Evolutionary conservation across 2,888 invertebrate genomes (phyloP).

Genomic region (Drosophila trichaetosa): DNA sequence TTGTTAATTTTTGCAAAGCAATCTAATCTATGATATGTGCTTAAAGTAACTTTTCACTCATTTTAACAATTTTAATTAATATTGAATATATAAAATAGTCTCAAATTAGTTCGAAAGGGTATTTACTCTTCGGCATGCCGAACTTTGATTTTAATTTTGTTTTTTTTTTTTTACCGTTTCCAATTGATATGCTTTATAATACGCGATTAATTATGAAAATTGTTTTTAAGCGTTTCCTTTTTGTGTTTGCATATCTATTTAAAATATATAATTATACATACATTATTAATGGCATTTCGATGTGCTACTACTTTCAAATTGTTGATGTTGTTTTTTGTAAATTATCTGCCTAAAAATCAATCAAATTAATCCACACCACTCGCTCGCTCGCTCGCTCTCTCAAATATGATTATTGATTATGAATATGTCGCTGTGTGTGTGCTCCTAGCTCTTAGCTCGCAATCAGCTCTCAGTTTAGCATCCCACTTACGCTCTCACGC

Average conservation of each 20-base stretch:
- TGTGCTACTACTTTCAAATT: slow-evolving; percentile 57
- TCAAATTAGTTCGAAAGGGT: slow-evolving; percentile 11
- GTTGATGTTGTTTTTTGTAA: slow-evolving; percentile 83
- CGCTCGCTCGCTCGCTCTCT: slow-evolving; percentile 16
- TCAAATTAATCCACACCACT: slow-evolving; percentile 34
- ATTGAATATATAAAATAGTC: background rate
- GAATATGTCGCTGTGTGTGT: slow-evolving; percentile 13
- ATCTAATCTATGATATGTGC: background rate
- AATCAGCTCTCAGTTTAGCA: slow-evolving; percentile 26
- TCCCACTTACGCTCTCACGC: slow-evolving; percentile 20
- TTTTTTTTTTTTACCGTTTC: background rate
- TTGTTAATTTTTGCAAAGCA: background rate
- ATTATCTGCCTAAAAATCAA: slow-evolving; percentile 78
- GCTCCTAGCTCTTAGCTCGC: background rate
- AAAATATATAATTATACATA: slow-evolving; percentile 38
- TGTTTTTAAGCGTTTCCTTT: slow-evolving; percentile 3
- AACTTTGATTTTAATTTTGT: background rate
- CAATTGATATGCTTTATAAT: slow-evolving; percentile 9
- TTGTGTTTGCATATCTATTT: slow-evolving; percentile 32
- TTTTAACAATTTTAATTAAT: slow-evolving; percentile 1
- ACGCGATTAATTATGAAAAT: slow-evolving; percentile 2
- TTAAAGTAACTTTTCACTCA: slow-evolving; percentile 1
- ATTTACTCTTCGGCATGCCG: slow-evolving; percentile 20
- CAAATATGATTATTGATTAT: slow-evolving; percentile 28
- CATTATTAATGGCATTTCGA: slow-evolving; percentile 61